Conservation (phyloP, 2,888 invertebrate species). For the Xestobium rufovillosum region DNA sequence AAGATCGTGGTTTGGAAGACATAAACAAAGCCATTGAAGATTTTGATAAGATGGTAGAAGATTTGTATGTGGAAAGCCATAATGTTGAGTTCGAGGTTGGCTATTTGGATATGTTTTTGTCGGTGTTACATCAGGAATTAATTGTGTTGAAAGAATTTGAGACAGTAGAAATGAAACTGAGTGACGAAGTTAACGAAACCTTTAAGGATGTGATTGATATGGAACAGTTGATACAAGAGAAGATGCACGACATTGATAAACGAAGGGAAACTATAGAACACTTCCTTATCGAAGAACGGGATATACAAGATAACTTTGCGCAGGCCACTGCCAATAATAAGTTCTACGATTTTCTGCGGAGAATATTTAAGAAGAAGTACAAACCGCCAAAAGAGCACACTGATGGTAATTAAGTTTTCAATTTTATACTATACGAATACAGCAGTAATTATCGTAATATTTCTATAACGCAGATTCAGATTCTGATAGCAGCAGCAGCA, state of each 20-base stretch:
- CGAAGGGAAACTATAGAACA: conserved; percentile 43
- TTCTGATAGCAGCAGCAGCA: conserved; percentile 42
- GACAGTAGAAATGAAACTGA: conserved; percentile 56
- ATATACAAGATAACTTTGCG: conserved; percentile 51
- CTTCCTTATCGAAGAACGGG: conserved; percentile 44
- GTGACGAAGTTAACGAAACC: conserved; percentile 39
- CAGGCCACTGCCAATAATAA: conserved; percentile 58
- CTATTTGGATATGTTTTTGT: conserved; percentile 56
- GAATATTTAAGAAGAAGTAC: conserved; percentile 78
- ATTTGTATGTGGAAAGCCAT: conserved; percentile 51
- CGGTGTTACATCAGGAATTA: conserved; percentile 66
- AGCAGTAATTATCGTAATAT: conserved; percentile 11
- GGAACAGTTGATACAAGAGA: conserved; percentile 45
- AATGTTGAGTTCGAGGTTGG: conserved; percentile 51
- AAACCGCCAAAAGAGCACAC: conserved; percentile 56
- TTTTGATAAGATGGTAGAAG: conserved; percentile 58
- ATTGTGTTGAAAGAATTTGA: conserved; percentile 67
- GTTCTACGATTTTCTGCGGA: conserved; percentile 68
- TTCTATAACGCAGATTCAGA: conserved; percentile 31
- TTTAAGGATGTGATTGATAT: conserved; percentile 44
- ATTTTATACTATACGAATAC: background rate
- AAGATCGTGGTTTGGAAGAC: conserved; percentile 54
- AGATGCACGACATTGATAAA: conserved; percentile 48
- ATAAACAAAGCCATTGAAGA: conserved; percentile 52
- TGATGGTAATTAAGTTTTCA: conserved; percentile 42